Conservation (phyloP, 1,140 invertebrate genomes). For the Potamilus streckersoni region DNA sequence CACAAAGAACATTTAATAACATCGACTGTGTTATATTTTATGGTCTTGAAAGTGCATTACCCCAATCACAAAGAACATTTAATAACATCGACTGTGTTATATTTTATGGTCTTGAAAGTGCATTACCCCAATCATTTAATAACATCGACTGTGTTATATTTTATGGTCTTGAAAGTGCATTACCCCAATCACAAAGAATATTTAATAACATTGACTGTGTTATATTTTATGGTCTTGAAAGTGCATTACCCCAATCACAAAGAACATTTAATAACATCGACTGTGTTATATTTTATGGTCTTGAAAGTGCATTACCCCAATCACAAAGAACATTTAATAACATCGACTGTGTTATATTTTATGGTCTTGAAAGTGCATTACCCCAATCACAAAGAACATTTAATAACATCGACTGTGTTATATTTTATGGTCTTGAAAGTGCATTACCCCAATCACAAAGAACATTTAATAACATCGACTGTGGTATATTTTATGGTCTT, state of each 20-base stretch:
- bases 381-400: too few species aligned
- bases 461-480: too few species aligned
- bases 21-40: conserved; percentile 49
- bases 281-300: conserved; percentile 70
- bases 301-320: too few species aligned
- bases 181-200: conserved; percentile 77
- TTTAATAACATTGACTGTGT: not conserved
- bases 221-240: conserved; percentile 77
- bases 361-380: too few species aligned
- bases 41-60: conserved; percentile 82
- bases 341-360: too few species aligned
- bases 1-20: conserved; percentile 69
- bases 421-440: conserved; percentile 76
- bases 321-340: too few species aligned
- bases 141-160: not conserved
- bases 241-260: conserved; percentile 79
- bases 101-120: conserved; percentile 79
- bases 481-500: too few species aligned
- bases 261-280: conserved; percentile 59
- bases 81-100: not conserved
- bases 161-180: conserved; percentile 81
- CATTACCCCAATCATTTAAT: conserved; percentile 70
- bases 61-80: conserved; percentile 74
- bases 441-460: too few species aligned
- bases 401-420: too few species aligned